phyloP scores from a whole-genome alignment of 2,113 vertebrate genomes.

The Epinephelus cyanopodus region DNA sequence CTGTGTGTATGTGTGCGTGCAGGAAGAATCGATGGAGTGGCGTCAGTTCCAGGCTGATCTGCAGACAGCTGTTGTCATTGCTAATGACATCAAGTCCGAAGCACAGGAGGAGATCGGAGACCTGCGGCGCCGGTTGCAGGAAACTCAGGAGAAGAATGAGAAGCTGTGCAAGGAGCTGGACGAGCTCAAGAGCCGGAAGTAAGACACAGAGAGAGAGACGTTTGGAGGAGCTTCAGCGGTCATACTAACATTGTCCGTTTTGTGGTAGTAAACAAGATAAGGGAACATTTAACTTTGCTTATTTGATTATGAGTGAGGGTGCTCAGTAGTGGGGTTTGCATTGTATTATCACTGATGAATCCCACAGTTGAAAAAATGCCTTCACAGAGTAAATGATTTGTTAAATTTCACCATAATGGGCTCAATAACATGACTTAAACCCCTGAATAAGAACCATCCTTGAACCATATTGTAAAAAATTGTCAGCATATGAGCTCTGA shows the following conservation, averaged over 20 bases:
- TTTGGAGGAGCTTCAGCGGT: neutral
- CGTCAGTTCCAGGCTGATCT: constrained; percentile 97
- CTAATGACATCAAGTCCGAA: constrained; percentile 97
- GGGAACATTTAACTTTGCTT: neutral
- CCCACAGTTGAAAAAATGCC: neutral
- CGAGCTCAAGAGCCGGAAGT: constrained; percentile 96
- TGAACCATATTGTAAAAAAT: neutral
- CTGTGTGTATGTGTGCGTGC: neutral
- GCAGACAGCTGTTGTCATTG: constrained; percentile 96
- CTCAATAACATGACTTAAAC: neutral
- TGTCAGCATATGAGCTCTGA: neutral
- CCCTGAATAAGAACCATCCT: neutral
- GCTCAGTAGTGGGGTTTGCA: neutral
- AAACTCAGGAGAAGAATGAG: constrained; percentile 93
- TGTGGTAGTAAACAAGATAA: constrained; percentile 28
- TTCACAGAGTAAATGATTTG: neutral
- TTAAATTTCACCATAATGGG: neutral
- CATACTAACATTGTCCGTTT: constrained; percentile 14
- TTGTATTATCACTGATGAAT: neutral
- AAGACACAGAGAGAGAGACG: constrained; percentile 55
- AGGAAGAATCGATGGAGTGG: constrained; percentile 98
- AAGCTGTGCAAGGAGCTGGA: constrained; percentile 95
- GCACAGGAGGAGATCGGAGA: constrained; percentile 97
- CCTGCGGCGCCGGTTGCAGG: constrained; percentile 91
- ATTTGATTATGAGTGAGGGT: constrained; percentile 2